Evolutionary conservation across 2,797 vertebrate genomes (phyloP).

Genomic region (Bradypus variegatus): DNA sequence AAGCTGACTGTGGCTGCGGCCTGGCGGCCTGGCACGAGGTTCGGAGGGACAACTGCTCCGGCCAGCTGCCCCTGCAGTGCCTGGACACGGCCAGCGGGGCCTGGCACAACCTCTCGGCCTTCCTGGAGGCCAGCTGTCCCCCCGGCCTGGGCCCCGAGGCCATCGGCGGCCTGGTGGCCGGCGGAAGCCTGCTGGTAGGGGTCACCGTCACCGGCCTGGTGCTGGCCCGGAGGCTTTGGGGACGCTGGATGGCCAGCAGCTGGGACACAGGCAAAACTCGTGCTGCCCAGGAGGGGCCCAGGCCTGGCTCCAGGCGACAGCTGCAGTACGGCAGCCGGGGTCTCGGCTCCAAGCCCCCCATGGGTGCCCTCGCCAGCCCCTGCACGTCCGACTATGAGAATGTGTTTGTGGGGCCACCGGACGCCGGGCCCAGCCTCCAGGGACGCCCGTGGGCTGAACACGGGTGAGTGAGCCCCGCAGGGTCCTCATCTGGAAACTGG

Average conservation of each 20-base stretch:
- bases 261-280: background rate
- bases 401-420: conserved; percentile 42
- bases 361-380: rapidly evolving
- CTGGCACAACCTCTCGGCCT: conserved; percentile 24
- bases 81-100: rapidly evolving
- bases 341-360: background rate
- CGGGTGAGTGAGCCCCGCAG: conserved; percentile 35
- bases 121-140: conserved; percentile 33
- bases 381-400: conserved; percentile 61
- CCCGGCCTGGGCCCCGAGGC: rapidly evolving
- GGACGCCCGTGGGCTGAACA: background rate
- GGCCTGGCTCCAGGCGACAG: background rate
- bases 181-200: background rate
- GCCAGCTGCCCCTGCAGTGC: background rate
- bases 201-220: rapidly evolving
- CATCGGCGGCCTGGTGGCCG: rapidly evolving
- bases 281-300: background rate
- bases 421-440: rapidly evolving
- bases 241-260: rapidly evolving
- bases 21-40: background rate
- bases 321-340: conserved; percentile 42
- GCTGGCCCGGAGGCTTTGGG: background rate
- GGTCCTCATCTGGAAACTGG: background rate
- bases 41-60: background rate
- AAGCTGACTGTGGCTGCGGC: conserved; percentile 49